These are phyloP conservation scores for Drosophila tristis DNA, from an alignment of 1,140 invertebrate species.

Conservation along the genomic window DNA sequence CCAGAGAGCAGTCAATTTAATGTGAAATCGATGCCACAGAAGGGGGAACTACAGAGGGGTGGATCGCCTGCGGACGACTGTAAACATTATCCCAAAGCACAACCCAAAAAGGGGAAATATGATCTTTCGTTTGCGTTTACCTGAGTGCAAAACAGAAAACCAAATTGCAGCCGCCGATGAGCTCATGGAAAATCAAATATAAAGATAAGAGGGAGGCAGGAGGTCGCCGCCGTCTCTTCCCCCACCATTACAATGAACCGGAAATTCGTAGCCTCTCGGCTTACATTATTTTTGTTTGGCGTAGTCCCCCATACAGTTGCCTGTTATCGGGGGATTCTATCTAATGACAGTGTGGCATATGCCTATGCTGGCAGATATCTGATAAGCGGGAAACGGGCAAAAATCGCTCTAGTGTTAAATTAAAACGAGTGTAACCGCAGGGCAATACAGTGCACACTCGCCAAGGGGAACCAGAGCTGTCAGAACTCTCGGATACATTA, in stretches of 20 bases:
- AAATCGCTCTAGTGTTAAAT: slow-evolving; percentile 80
- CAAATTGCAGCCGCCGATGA: slow-evolving; percentile 59
- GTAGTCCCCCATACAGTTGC: slow-evolving; percentile 32
- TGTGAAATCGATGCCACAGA: slow-evolving; percentile 59
- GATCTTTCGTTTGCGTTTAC: slow-evolving; percentile 56
- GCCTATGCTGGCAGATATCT: slow-evolving; percentile 47
- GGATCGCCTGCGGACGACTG: not conserved
- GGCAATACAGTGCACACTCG: not conserved
- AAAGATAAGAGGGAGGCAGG: slow-evolving; percentile 45
- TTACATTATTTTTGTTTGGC: slow-evolving; percentile 40
- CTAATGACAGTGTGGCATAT: slow-evolving; percentile 55
- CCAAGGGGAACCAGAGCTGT: not conserved
- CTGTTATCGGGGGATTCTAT: slow-evolving; percentile 64
- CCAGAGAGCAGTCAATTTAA: slow-evolving; percentile 30
- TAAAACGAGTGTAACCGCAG: slow-evolving; percentile 29
- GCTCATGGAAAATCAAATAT: slow-evolving; percentile 70
- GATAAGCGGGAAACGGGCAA: slow-evolving; percentile 59
- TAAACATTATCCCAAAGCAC: slow-evolving; percentile 5
- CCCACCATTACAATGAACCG: slow-evolving; percentile 21
- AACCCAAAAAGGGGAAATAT: slow-evolving; percentile 35
- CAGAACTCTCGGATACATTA: too few relatives aligned
- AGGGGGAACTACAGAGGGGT: slow-evolving; percentile 12
- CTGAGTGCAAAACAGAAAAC: slow-evolving; percentile 28
- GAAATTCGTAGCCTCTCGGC: slow-evolving; percentile 36
- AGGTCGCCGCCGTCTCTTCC: too few relatives aligned